Base-by-base conservation (phyloP, 2,888 invertebrate genomes). In the Apomyelois bistriatella region DNA sequence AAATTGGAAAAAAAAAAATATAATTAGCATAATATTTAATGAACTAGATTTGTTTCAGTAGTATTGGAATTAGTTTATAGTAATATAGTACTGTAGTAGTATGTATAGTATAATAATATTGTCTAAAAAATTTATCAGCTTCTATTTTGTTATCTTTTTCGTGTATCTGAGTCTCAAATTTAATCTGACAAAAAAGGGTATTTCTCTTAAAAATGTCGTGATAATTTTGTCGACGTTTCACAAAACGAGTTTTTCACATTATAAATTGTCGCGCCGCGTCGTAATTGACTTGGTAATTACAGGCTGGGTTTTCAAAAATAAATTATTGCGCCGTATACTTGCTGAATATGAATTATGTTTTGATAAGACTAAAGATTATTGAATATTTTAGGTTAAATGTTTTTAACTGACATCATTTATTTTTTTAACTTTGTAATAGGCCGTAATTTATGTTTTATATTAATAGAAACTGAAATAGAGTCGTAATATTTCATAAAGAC, bases 201-300 rank as follows among this genome's bases (percentile, higher is more conserved):
- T 52, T 52, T 55, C 41, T 55, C 52, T 52, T 46, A 43, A 42
- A 43, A 52, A 54, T 52, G 35, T 46, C 49, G 49, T 52, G 48
- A 43, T 55, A 22, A 52, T 43, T 38, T 28, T 37, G 48, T 12
- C 16, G 17, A 15, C 17, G 48, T 48, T 37, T 37, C 22, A n/a
- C 28, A 28, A 32, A 50, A 15, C 16, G 41, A 30, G 32, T 41
- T 40, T 50, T 28, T 12, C 38, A 40, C 40, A 38, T 50, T 32
- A 32, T 13, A 50, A 40, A 50, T 41, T 50, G 40, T 38, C 49
- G 40, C 28, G 22, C 4, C 4, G 17, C 28, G 16, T 28, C 32
- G 40, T 41, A 50, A 50, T 41, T 50, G 49, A 50, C 49, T 40
- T 50, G 49, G 49, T 50, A 32, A 50, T 50, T 50, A 40, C 10